Conservation (phyloP, 2,113 vertebrate genomes). For the Pachypanchax playfairii region DNA sequence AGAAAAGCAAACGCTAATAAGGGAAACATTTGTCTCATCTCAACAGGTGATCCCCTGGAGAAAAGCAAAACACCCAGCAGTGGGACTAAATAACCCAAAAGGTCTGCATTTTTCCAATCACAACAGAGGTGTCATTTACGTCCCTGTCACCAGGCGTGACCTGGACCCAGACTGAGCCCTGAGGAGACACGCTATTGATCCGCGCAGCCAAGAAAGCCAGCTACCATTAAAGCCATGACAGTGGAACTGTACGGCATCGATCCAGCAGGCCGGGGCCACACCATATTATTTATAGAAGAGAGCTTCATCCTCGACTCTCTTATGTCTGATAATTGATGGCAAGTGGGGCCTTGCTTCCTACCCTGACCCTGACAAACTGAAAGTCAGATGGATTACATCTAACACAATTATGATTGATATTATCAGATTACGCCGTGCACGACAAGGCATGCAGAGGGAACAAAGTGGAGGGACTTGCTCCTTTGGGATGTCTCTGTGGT, state of each 20-base stretch:
- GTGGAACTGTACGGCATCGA: slow-evolving; percentile 91
- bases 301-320: slow-evolving; percentile 81
- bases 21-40: slow-evolving; percentile 20
- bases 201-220: slow-evolving; percentile 79
- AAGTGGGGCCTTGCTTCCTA: slow-evolving; percentile 88
- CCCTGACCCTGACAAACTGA: slow-evolving; percentile 89
- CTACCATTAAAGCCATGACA: slow-evolving; percentile 86
- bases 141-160: slow-evolving; percentile 55
- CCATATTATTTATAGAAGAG: slow-evolving; percentile 90
- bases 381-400: slow-evolving; percentile 92
- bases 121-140: slow-evolving; percentile 76
- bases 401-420: slow-evolving; percentile 94
- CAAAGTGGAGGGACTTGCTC: slow-evolving; percentile 82
- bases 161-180: slow-evolving; percentile 74
- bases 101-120: slow-evolving; percentile 60
- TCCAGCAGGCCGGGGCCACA: slow-evolving; percentile 79
- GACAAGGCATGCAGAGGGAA: slow-evolving; percentile 69
- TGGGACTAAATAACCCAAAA: slow-evolving; percentile 66
- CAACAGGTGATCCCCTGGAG: slow-evolving; percentile 58
- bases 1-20: neutral
- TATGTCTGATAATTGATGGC: slow-evolving; percentile 94
- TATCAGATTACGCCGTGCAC: slow-evolving; percentile 86
- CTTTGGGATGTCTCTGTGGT: slow-evolving; percentile 51
- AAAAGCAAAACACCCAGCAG: slow-evolving; percentile 16
- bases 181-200: slow-evolving; percentile 87